Percentiles rank a stretch among this genome's conserved stretches.
Evolutionary conservation across 1,140 invertebrate species (phyloP).

Genomic region (Aphidius gifuensis): DNA sequence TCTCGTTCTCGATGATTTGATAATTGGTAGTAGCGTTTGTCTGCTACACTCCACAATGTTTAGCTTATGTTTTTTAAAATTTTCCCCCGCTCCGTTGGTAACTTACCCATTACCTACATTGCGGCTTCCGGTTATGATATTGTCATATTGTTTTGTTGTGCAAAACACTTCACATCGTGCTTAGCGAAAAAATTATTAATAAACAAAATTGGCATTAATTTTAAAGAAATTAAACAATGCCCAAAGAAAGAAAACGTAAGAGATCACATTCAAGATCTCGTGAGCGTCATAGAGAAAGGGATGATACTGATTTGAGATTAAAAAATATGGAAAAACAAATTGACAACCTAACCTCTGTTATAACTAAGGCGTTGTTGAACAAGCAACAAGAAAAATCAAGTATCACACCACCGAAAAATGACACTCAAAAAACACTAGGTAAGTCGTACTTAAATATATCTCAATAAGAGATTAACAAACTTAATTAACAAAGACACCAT

Average conservation of each 20-base stretch:
- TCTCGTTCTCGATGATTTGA: too few species aligned
- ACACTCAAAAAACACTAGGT: not conserved
- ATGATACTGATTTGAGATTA: conserved; percentile 4
- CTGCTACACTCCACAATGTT: too few species aligned
- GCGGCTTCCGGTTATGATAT: too few species aligned
- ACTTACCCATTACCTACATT: too few species aligned
- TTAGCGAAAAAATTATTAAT: not conserved
- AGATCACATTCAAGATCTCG: conserved; percentile 19
- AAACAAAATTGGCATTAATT: not conserved
- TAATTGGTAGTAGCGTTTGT: too few species aligned
- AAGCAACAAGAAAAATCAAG: not conserved
- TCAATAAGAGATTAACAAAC: not conserved
- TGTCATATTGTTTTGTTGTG: conserved; percentile 22
- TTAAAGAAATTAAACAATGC: not conserved
- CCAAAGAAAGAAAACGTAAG: conserved; percentile 13
- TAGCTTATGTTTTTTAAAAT: too few species aligned
- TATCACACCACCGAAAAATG: not conserved
- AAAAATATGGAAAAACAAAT: conserved; percentile 21
- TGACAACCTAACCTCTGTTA: conserved; percentile 19
- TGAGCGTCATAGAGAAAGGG: conserved; percentile 5
- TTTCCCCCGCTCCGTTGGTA: too few species aligned
- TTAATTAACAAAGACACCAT: conserved; percentile 2
- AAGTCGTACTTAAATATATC: conserved; percentile 1
- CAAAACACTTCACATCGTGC: conserved; percentile 7
- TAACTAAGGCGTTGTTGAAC: conserved; percentile 1